Percentiles rank a stretch among this genome's conserved stretches.
Evolutionary conservation across 2,888 invertebrate genomes (phyloP).

Genomic region (Nycteola revayana): DNA sequence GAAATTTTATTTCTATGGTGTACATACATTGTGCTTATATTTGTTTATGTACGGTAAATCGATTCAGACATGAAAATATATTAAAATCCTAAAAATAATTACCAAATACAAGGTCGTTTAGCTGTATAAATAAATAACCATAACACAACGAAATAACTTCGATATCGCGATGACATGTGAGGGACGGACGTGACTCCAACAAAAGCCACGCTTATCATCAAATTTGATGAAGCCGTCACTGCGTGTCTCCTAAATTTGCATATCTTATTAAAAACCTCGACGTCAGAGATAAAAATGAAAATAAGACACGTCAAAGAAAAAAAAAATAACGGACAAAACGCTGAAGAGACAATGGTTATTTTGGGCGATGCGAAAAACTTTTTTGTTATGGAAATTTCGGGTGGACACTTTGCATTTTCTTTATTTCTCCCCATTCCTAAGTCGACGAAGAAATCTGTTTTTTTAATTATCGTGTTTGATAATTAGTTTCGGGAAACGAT

Average conservation of each 20-base stretch:
- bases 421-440: conserved; percentile 67
- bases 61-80: too few relatives aligned
- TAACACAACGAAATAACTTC: conserved; percentile 11
- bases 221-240: conserved; percentile 49
- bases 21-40: too few relatives aligned
- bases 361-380: conserved; percentile 74
- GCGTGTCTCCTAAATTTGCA: conserved; percentile 66
- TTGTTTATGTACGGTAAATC: too few relatives aligned
- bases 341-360: conserved; percentile 76
- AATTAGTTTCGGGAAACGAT: conserved; percentile 80
- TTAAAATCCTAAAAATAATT: too few relatives aligned
- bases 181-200: conserved; percentile 31
- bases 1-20: too few relatives aligned
- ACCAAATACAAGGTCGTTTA: too few relatives aligned
- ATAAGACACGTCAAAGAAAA: conserved; percentile 74
- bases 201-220: conserved; percentile 45
- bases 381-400: conserved; percentile 78
- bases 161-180: conserved; percentile 25
- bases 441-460: conserved; percentile 71
- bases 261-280: conserved; percentile 78
- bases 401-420: conserved; percentile 79
- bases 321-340: conserved; percentile 68
- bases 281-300: conserved; percentile 76
- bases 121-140: too few relatives aligned
- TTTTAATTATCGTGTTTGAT: conserved; percentile 81